Conservation (phyloP, 2,888 invertebrate species). For the Nephrotoma appendiculata region DNA sequence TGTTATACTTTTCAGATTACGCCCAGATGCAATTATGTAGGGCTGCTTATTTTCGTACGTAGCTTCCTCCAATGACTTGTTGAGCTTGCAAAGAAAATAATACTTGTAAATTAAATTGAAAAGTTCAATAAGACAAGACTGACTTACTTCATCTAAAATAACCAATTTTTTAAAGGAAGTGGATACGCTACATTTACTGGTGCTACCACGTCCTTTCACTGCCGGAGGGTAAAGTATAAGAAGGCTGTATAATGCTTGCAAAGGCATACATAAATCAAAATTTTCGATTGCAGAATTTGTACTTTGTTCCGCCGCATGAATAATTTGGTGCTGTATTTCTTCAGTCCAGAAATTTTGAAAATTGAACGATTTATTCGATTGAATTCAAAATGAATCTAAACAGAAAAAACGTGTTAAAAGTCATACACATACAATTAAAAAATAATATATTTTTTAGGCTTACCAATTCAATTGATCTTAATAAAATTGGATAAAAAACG, state of each 20-base stretch:
- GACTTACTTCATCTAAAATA: not conserved
- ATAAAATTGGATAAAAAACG: not conserved
- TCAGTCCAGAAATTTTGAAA: not conserved
- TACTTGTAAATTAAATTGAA: too few relatives aligned
- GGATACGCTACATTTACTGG: not conserved
- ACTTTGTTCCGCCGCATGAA: not conserved
- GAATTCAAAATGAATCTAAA: not conserved
- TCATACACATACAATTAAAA: not conserved
- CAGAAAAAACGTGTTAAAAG: not conserved
- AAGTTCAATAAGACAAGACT: too few relatives aligned
- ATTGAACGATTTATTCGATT: not conserved
- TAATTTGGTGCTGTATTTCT: too few relatives aligned
- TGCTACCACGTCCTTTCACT: not conserved
- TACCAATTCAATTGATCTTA: not conserved
- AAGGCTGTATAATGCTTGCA: not conserved
- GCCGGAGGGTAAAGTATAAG: not conserved
- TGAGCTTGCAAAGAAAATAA: too few relatives aligned
- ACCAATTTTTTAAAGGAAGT: not conserved
- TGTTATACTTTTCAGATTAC: too few relatives aligned
- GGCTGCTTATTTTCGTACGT: too few relatives aligned
- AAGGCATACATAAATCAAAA: not conserved
- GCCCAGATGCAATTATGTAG: too few relatives aligned
- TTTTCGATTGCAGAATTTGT: not conserved
- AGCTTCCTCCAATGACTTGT: too few relatives aligned
- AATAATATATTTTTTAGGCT: not conserved